Evolutionary conservation across 2,888 invertebrate genomes (phyloP).

Genomic region (Rugalucina vietnamica): DNA sequence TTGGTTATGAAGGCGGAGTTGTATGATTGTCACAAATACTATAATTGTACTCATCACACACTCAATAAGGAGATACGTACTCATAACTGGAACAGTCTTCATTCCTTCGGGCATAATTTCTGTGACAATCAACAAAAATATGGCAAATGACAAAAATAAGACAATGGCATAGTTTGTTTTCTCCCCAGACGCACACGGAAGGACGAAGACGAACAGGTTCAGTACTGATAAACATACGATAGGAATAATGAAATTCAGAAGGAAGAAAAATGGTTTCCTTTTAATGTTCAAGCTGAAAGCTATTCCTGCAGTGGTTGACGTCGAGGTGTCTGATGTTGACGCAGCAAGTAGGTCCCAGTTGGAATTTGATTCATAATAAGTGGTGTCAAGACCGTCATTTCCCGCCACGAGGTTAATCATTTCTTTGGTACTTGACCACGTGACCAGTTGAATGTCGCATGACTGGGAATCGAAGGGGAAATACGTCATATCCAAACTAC

Average conservation of each 20-base stretch:
- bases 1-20: slow-evolving; percentile 50
- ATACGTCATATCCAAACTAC: slow-evolving; percentile 56
- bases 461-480: slow-evolving; percentile 59
- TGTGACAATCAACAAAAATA: slow-evolving; percentile 60
- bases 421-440: slow-evolving; percentile 57
- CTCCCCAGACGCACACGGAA: slow-evolving; percentile 61
- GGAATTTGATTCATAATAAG: slow-evolving; percentile 51
- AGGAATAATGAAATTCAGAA: slow-evolving; percentile 58
- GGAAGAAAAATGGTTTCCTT: slow-evolving; percentile 52
- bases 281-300: slow-evolving; percentile 45
- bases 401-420: slow-evolving; percentile 49
- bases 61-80: slow-evolving; percentile 53
- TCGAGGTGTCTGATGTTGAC: slow-evolving; percentile 41
- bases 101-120: slow-evolving; percentile 66
- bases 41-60: slow-evolving; percentile 57
- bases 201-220: slow-evolving; percentile 52
- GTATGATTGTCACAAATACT: slow-evolving; percentile 47
- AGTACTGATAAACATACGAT: slow-evolving; percentile 49
- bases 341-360: slow-evolving; percentile 60
- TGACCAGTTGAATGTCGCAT: slow-evolving; percentile 56
- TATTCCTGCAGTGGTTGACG: slow-evolving; percentile 45
- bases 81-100: slow-evolving; percentile 57
- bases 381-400: slow-evolving; percentile 39
- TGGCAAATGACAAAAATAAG: slow-evolving; percentile 60
- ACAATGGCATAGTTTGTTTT: slow-evolving; percentile 59